Base-by-base conservation (phyloP, 1,140 invertebrate genomes). In the Hestina assimilis region DNA sequence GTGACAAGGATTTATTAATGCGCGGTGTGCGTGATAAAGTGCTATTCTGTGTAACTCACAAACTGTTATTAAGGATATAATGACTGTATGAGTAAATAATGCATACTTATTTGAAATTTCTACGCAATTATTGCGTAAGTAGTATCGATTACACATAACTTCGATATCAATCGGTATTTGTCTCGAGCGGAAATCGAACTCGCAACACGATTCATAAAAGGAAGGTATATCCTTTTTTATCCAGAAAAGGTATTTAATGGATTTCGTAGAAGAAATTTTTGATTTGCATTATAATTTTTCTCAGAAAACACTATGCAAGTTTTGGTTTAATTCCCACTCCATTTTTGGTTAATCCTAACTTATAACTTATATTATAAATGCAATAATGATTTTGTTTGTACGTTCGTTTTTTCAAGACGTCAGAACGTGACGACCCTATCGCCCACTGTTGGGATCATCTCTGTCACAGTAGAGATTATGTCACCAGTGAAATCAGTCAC, bases 111-210 rank as follows among this genome's bases (percentile, higher is more conserved):
- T 43, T 43, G 23, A 14, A 20, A 43, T 24, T 15, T 43, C 8
- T 23, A 8, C 20, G 4, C 9, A 46, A 3, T 1, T 33, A 1
- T 48, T 19, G 45, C 45, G 19, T 21, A 48, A 48, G 24, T n/a
- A 15, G 29, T 35, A 48, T 46, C 43, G 28, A 9, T 35, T 48
- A 48, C 45, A 1, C 14, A 12, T 56, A 41, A 24, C 33, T 23
- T 57, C 33, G 14, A 57, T 48, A 28, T 9, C 11, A 40, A 33
- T 40, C 31, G 21, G 45, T 31, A 57, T 57, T 48, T 57, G 35
- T 48, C 38, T 21, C 35, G 20, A 48, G 20, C 54, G 54, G 54
- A 57, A 48, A 42, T 57, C 12, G 43, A 47, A 56, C 35, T 35
- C 19, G 53, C 24, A 56, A 56, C 45, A 19, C 15, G 19, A 14